These are phyloP conservation scores for Tapera naevia DNA, from an alignment of 2,797 vertebrate species.

Conservation along the genomic window DNA sequence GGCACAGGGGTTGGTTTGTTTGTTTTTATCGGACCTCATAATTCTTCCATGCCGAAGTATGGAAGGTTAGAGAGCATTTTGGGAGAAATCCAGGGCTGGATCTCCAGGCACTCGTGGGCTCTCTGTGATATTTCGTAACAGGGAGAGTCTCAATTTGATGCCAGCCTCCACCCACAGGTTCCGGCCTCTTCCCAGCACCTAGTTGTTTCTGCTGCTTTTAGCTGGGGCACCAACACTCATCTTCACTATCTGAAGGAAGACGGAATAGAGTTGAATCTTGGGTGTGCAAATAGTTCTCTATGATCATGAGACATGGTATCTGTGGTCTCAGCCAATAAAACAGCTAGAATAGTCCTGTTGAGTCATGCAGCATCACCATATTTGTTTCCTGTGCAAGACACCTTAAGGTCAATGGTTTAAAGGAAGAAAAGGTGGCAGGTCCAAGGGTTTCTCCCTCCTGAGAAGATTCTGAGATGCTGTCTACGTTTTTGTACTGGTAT, in stretches of 20 bases:
- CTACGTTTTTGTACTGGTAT: background rate
- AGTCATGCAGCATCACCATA: background rate
- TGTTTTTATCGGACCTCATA: background rate
- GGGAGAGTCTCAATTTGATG: background rate
- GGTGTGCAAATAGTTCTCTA: background rate
- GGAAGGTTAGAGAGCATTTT: background rate
- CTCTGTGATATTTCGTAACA: background rate
- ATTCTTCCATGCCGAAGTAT: background rate
- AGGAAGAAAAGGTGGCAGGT: background rate
- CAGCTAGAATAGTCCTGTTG: background rate
- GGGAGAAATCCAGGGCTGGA: background rate
- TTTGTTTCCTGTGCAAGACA: background rate
- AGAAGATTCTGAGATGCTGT: background rate
- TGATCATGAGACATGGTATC: rapidly evolving
- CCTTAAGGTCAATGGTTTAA: background rate
- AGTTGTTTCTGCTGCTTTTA: background rate
- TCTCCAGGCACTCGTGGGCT: background rate
- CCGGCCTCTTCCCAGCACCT: background rate
- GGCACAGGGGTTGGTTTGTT: too few relatives aligned
- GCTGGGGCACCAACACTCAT: background rate
- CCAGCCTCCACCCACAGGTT: background rate
- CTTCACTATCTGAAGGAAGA: background rate
- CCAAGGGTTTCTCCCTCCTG: background rate
- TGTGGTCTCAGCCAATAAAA: background rate
- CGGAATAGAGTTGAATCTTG: background rate